These are phyloP conservation scores for Phaethornis superciliosus DNA, from an alignment of 2,113 vertebrate genomes.

Conservation along the genomic window DNA sequence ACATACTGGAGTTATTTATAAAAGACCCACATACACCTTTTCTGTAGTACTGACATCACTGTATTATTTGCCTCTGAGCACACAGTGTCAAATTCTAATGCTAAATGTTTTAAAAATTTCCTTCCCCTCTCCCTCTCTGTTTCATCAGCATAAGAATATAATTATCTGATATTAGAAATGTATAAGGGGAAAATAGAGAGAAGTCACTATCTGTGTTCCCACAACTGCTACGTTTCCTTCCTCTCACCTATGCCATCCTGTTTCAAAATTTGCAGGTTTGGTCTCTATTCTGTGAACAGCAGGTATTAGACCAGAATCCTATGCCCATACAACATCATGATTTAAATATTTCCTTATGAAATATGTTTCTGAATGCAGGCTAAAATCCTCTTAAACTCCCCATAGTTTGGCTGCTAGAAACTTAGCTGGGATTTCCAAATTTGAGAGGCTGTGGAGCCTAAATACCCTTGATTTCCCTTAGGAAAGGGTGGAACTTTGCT, in stretches of 20 bases:
- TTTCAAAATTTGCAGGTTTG: neutral
- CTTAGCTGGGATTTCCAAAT: neutral
- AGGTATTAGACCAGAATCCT: neutral
- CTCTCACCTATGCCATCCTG: neutral
- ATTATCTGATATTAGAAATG: neutral
- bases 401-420: neutral
- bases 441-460: neutral
- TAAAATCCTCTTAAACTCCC: neutral
- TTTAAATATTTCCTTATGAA: slow-evolving; percentile 24
- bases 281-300: neutral
- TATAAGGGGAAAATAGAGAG: neutral
- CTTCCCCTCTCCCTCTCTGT: neutral
- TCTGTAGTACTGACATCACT: neutral
- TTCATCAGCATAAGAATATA: neutral
- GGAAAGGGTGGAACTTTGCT: neutral
- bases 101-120: neutral
- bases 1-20: neutral
- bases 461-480: neutral
- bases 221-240: neutral
- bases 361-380: neutral
- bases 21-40: neutral
- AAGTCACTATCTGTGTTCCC: neutral
- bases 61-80: neutral
- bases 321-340: neutral
- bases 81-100: neutral